phyloP scores from a whole-genome alignment of 2,113 vertebrate genomes.

The Hemichromis elongatus region DNA sequence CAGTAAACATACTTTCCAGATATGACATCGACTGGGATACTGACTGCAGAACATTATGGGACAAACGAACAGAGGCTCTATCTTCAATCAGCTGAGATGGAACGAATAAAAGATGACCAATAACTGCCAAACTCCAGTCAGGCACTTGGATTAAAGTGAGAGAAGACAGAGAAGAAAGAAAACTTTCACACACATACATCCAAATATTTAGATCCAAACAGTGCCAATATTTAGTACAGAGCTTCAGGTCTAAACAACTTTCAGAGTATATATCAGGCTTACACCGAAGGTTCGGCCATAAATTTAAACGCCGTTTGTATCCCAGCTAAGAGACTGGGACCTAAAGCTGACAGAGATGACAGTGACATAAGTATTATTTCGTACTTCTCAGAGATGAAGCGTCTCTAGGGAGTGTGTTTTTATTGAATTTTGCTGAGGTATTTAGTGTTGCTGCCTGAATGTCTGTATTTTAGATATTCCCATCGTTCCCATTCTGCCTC shows the following conservation, averaged over 20 bases:
- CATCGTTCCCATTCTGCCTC: conserved; percentile 56
- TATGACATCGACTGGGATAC: neutral
- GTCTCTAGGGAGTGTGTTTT: conserved; percentile 5
- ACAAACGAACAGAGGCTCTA: neutral
- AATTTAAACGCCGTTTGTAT: neutral
- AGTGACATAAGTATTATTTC: neutral
- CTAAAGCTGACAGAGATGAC: neutral
- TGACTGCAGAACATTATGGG: neutral
- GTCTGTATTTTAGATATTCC: conserved; percentile 53
- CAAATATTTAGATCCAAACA: neutral
- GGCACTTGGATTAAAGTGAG: neutral
- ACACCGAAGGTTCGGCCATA: neutral
- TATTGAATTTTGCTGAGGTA: conserved; percentile 16
- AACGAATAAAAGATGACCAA: neutral
- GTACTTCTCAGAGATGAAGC: neutral
- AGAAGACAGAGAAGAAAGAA: neutral
- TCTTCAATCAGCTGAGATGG: neutral
- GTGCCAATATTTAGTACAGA: neutral
- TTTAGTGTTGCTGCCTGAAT: conserved; percentile 26
- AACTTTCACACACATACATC: neutral
- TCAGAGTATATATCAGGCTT: neutral
- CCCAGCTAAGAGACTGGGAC: neutral
- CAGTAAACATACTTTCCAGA: neutral
- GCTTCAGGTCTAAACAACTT: neutral
- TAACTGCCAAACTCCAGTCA: neutral